Evolutionary conservation across 2,888 invertebrate species (phyloP).

Genomic region (Hydroisotoma schaefferi): DNA sequence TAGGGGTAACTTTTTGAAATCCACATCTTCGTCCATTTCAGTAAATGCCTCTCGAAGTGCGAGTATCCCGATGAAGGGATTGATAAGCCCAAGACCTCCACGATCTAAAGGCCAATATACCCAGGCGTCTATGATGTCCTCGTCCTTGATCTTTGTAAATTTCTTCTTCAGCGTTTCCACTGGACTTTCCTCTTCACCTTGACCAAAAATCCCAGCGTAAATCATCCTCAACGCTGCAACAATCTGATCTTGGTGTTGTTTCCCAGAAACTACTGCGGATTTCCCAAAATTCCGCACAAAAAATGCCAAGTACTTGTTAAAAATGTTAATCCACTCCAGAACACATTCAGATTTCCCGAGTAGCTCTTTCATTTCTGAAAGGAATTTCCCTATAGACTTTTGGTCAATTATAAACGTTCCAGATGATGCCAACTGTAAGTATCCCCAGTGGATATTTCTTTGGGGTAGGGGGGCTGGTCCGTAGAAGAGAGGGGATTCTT

Average conservation of each 20-base stretch:
- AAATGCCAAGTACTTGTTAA: constrained; percentile 36
- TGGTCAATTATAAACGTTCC: constrained; percentile 33
- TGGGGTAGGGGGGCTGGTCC: constrained; percentile 32
- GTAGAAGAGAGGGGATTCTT: background rate
- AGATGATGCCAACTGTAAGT: constrained; percentile 30
- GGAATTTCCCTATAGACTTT: constrained; percentile 13
- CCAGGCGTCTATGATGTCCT: constrained; percentile 37
- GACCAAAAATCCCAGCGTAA: constrained; percentile 17
- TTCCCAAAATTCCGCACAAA: constrained; percentile 42
- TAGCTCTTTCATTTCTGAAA: constrained; percentile 29
- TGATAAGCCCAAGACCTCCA: constrained; percentile 34
- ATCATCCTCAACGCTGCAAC: constrained; percentile 26
- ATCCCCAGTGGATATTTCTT: constrained; percentile 33
- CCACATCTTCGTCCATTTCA: constrained; percentile 11
- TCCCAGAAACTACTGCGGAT: constrained; percentile 24
- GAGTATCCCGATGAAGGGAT: constrained; percentile 34
- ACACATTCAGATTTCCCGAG: constrained; percentile 22
- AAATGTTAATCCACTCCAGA: constrained; percentile 36
- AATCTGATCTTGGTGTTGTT: constrained; percentile 34
- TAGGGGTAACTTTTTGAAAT: constrained; percentile 8
- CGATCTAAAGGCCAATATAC: constrained; percentile 36
- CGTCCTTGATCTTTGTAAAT: constrained; percentile 10
- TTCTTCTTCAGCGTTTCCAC: constrained; percentile 27
- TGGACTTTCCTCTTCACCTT: constrained; percentile 17
- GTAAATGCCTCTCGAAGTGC: constrained; percentile 21